These are phyloP conservation scores for Hyles vespertilio DNA, from an alignment of 1,140 invertebrate species.

Conservation along the genomic window DNA sequence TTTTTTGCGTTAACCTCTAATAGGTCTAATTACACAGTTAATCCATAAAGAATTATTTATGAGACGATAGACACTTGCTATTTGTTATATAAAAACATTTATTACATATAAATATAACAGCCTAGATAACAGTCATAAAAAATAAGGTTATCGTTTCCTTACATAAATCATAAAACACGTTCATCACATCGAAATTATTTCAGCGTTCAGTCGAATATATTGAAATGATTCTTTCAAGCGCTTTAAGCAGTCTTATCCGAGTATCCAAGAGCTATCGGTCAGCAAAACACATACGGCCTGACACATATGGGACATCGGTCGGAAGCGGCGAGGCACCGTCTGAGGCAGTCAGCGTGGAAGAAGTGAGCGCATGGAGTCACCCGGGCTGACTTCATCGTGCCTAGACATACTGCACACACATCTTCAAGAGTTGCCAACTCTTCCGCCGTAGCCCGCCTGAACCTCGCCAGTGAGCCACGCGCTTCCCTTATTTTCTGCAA, in stretches of 20 bases:
- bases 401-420: constrained; percentile 85
- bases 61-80: too few relatives aligned
- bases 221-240: not conserved
- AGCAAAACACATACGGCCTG: constrained; percentile 64
- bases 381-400: constrained; percentile 80
- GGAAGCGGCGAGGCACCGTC: constrained; percentile 81
- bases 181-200: too few relatives aligned
- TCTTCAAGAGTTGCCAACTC: constrained; percentile 83
- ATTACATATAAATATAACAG: too few relatives aligned
- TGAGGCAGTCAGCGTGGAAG: constrained; percentile 85
- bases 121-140: too few relatives aligned
- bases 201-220: too few relatives aligned
- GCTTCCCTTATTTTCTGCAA: constrained; percentile 77
- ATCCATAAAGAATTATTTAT: too few relatives aligned
- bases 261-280: constrained; percentile 18
- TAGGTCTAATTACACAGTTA: too few relatives aligned
- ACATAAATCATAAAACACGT: too few relatives aligned
- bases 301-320: constrained; percentile 85
- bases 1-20: too few relatives aligned
- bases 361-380: constrained; percentile 86
- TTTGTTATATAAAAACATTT: too few relatives aligned
- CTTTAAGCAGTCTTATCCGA: constrained; percentile 34
- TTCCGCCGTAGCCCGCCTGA: constrained; percentile 79
- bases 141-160: too few relatives aligned
- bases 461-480: constrained; percentile 78